Evolutionary conservation across 2,888 invertebrate genomes (phyloP), one percentile per base, ranked within the genome.

Genomic region (Conistra vaccinii): DNA sequence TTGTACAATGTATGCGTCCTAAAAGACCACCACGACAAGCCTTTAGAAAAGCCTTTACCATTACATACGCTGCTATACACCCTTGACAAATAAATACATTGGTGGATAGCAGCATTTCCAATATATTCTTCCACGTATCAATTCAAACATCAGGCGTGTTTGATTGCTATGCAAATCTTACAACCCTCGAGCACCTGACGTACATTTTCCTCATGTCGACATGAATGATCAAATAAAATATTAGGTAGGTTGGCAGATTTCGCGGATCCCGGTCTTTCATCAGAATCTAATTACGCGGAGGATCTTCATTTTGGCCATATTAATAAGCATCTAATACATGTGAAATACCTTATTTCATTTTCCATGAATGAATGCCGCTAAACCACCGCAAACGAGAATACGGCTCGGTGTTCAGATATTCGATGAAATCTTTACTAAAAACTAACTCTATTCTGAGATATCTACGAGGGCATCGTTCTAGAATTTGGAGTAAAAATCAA

Each of bases 91-190:
- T 26, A 42, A 32, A 62, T 14, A 63, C 23, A 32, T 5, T n/a
- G 14, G 14, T 29, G 14, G 6, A 32, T 65, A n/a, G 57, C 17
- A 58, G 32, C 10, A 60, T 61, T 78, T 12, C 66, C 77, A 77
- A 83, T 55, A 82, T 57, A 67, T 67, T 77, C 55, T 61, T 67
- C 35, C 26, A 77, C n/a, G 55, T 77, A 67, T 78, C 78, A 80
- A 63, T 80, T 80, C 81, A 57, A 77, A 84, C 32, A 69, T 73
- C 62, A 67, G 65, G 65, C 32, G 57, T 80, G 60, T 84, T 51
- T 69, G 81, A 84, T 84, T 84, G 73, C 81, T 80, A 80, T 80
- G 80, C 85, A 84, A 80, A 80, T 80, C 81, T 65, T 60, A 26
- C 45, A 58, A 35, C 39, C 51, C 45, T 57, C 39, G 29, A 39